Conservation (phyloP, 2,888 invertebrate genomes). For the Pinctada fucata region DNA sequence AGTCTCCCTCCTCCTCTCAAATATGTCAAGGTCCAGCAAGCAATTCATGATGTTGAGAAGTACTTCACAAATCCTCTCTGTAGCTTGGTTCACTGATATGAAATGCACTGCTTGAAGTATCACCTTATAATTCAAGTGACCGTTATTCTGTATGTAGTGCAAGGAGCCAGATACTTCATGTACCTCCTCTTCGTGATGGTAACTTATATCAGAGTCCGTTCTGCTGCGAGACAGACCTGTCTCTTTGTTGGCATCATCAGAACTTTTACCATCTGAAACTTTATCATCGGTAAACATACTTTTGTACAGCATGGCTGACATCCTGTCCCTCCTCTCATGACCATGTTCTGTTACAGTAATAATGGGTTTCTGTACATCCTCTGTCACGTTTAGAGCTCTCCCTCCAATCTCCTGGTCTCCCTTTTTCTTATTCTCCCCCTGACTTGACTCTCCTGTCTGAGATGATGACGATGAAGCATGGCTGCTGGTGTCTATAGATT, state of each 20-base stretch:
- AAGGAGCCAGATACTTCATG: slow-evolving; percentile 86
- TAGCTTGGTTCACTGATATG: slow-evolving; percentile 90
- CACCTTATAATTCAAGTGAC: slow-evolving; percentile 92
- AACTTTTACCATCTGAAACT: slow-evolving; percentile 81
- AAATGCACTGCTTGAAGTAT: slow-evolving; percentile 88
- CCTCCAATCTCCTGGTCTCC: slow-evolving; percentile 16
- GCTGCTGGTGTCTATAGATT: slow-evolving; percentile 65
- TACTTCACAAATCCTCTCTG: slow-evolving; percentile 93
- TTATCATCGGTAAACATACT: neutral
- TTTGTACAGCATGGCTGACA: slow-evolving; percentile 4
- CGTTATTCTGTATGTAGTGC: slow-evolving; percentile 95
- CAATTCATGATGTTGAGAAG: slow-evolving; percentile 94
- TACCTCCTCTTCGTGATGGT: slow-evolving; percentile 65
- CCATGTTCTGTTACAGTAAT: slow-evolving; percentile 98
- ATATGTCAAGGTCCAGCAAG: slow-evolving; percentile 91
- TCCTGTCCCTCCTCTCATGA: slow-evolving; percentile 78
- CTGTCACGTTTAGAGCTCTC: slow-evolving; percentile 5
- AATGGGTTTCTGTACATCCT: slow-evolving; percentile 82
- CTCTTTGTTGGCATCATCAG: slow-evolving; percentile 82
- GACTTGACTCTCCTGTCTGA: slow-evolving; percentile 52
- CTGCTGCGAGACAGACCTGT: slow-evolving; percentile 77
- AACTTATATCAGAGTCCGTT: slow-evolving; percentile 75
- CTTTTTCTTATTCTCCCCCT: slow-evolving; percentile 39
- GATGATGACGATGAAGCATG: slow-evolving; percentile 61
- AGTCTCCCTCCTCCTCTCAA: slow-evolving; percentile 61